These are phyloP conservation scores for Nyleta sp. DNA, from an alignment of 2,888 invertebrate species.

Conservation along the genomic window DNA sequence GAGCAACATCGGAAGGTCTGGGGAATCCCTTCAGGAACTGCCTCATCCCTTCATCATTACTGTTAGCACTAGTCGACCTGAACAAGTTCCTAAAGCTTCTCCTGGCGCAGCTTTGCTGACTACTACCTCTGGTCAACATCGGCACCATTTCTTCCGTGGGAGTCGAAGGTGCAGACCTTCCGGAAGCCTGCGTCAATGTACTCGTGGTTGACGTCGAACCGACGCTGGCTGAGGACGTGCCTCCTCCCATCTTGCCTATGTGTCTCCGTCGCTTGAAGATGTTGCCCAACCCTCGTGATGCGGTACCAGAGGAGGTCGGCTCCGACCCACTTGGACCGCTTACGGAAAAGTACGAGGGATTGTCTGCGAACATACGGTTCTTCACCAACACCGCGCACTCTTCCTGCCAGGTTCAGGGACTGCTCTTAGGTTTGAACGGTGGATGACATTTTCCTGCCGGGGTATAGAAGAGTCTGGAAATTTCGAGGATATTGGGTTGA, in stretches of 20 bases:
- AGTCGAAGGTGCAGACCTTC: constrained; percentile 70
- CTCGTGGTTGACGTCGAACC: constrained; percentile 71
- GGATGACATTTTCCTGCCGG: too few relatives aligned
- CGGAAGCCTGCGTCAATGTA: constrained; percentile 69
- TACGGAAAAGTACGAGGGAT: constrained; percentile 90
- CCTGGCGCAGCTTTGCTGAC: constrained; percentile 57
- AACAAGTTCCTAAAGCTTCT: constrained; percentile 85
- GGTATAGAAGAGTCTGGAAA: too few relatives aligned
- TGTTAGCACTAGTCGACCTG: constrained; percentile 87
- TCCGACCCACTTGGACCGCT: constrained; percentile 81
- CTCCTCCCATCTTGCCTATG: constrained; percentile 71
- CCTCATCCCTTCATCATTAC: constrained; percentile 85
- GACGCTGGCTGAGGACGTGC: constrained; percentile 72
- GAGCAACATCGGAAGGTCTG: constrained; percentile 88
- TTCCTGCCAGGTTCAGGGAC: background rate
- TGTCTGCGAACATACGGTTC: constrained; percentile 85
- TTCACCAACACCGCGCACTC: constrained; percentile 23
- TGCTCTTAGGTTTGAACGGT: background rate
- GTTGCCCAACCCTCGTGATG: constrained; percentile 64
- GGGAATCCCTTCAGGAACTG: constrained; percentile 88
- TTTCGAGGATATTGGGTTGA: too few relatives aligned
- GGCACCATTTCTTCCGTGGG: constrained; percentile 72
- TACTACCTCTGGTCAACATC: constrained; percentile 66
- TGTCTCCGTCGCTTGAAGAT: constrained; percentile 57
- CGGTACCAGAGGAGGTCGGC: constrained; percentile 66